Percentiles rank a stretch among this genome's conserved stretches.
These are phyloP conservation scores for Pogonocherus hispidulus DNA, from an alignment of 2,888 invertebrate genomes.

Conservation along the genomic window DNA sequence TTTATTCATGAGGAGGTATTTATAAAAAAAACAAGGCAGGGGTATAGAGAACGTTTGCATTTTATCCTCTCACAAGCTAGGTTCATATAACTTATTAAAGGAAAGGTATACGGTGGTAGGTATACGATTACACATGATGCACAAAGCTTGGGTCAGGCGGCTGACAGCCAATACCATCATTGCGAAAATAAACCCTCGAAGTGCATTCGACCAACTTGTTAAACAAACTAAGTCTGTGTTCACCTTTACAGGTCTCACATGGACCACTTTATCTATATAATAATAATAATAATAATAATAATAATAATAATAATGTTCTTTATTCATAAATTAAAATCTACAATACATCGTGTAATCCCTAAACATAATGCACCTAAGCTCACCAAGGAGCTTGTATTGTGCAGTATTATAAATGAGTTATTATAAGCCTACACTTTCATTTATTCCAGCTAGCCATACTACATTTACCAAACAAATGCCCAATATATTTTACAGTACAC, in stretches of 20 bases:
- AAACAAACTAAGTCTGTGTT: constrained; percentile 17
- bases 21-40: neutral
- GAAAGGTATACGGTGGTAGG: constrained; percentile 20
- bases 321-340: too few species aligned
- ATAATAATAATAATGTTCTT: too few species aligned
- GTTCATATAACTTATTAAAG: constrained; percentile 19
- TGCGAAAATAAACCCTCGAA: constrained; percentile 27
- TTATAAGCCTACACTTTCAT: too few species aligned
- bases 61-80: constrained; percentile 2
- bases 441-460: too few species aligned
- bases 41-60: neutral
- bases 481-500: too few species aligned
- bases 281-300: too few species aligned
- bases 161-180: constrained; percentile 34
- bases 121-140: constrained; percentile 34
- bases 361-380: too few species aligned
- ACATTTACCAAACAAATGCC: too few species aligned
- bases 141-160: constrained; percentile 31
- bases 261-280: constrained; percentile 24
- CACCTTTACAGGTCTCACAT: constrained; percentile 14
- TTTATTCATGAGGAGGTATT: too few species aligned
- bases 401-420: too few species aligned
- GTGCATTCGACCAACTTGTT: constrained; percentile 26
- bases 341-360: too few species aligned
- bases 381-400: too few species aligned